phyloP scores from a whole-genome alignment of 1,140 invertebrate species.

The Bombus confusus region DNA sequence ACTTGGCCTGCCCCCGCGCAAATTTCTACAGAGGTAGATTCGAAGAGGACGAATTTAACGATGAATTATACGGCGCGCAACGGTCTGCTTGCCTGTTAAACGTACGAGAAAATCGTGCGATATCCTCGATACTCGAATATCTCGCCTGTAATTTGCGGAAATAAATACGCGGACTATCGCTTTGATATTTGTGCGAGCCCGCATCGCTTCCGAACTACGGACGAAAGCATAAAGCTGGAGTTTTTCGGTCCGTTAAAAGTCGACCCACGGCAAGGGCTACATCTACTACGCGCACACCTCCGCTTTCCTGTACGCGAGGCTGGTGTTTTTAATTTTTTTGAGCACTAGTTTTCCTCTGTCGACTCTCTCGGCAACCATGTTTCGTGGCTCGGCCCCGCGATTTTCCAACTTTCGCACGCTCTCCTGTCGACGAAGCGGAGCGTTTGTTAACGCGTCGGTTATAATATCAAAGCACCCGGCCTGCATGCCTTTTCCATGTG shows the following conservation, averaged over 20 bases:
- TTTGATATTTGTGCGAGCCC: constrained; percentile 26
- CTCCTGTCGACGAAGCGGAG: constrained; percentile 42
- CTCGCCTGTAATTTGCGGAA: constrained; percentile 31
- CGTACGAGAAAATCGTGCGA: not conserved
- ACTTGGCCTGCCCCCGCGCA: not conserved
- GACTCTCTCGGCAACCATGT: constrained; percentile 32
- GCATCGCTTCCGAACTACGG: constrained; percentile 26
- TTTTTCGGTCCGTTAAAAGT: constrained; percentile 46
- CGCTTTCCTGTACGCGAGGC: not conserved
- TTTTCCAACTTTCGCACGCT: constrained; percentile 45
- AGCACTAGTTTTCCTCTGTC: constrained; percentile 55
- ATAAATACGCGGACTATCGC: constrained; percentile 19
- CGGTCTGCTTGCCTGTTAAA: not conserved
- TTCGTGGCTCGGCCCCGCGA: constrained; percentile 39
- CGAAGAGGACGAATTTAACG: not conserved
- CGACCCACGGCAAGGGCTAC: not conserved
- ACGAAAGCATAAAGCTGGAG: constrained; percentile 18
- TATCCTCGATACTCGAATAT: constrained; percentile 21
- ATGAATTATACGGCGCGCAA: not conserved
- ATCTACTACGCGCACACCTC: not conserved
- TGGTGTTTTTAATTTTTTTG: constrained; percentile 55
- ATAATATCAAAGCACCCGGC: constrained; percentile 54
- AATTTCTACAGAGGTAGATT: not conserved
- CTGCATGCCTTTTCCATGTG: constrained; percentile 65
- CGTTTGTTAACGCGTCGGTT: constrained; percentile 53